Evolutionary conservation across 2,888 invertebrate species (phyloP).

Genomic region (Callosobruchus maculatus): DNA sequence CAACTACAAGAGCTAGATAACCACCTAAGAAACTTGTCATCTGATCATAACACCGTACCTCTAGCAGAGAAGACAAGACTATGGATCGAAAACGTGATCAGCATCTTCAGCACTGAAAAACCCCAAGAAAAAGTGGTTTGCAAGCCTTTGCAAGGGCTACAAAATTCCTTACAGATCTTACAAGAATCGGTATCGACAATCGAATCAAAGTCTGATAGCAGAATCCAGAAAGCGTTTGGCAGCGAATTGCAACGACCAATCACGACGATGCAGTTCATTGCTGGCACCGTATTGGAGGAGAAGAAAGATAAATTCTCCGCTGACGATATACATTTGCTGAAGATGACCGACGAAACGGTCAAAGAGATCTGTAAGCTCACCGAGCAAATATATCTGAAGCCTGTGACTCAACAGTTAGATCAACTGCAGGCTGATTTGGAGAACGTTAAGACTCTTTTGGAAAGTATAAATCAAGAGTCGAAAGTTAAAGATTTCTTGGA

Average conservation of each 20-base stretch:
- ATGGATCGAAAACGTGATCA: background rate
- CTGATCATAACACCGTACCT: slow-evolving; percentile 13
- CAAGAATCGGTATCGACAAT: slow-evolving; percentile 35
- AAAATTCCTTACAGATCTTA: slow-evolving; percentile 37
- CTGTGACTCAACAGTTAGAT: slow-evolving; percentile 13
- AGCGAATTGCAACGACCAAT: slow-evolving; percentile 42
- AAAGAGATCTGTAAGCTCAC: slow-evolving; percentile 34
- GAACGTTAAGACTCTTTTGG: slow-evolving; percentile 30
- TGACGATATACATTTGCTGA: slow-evolving; percentile 40
- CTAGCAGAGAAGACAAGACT: slow-evolving; percentile 19
- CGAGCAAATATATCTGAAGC: slow-evolving; percentile 22
- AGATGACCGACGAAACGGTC: slow-evolving; percentile 35
- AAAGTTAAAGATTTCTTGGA: slow-evolving; percentile 45
- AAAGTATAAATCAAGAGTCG: slow-evolving; percentile 45
- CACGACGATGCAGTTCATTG: slow-evolving; percentile 41
- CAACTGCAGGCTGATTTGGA: slow-evolving; percentile 24
- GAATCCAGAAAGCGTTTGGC: slow-evolving; percentile 33
- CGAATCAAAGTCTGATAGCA: slow-evolving; percentile 22
- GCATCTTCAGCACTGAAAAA: slow-evolving; percentile 14
- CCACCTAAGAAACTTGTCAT: slow-evolving; percentile 13
- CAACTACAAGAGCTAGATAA: slow-evolving; percentile 3
- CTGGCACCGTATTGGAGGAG: slow-evolving; percentile 38
- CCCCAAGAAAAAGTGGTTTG: slow-evolving; percentile 18
- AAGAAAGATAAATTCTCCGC: slow-evolving; percentile 37
- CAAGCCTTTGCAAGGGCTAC: slow-evolving; percentile 31